These are phyloP conservation scores for Xenotilapia longispinis DNA, from an alignment of 2,113 vertebrate genomes.

Conservation along the genomic window DNA sequence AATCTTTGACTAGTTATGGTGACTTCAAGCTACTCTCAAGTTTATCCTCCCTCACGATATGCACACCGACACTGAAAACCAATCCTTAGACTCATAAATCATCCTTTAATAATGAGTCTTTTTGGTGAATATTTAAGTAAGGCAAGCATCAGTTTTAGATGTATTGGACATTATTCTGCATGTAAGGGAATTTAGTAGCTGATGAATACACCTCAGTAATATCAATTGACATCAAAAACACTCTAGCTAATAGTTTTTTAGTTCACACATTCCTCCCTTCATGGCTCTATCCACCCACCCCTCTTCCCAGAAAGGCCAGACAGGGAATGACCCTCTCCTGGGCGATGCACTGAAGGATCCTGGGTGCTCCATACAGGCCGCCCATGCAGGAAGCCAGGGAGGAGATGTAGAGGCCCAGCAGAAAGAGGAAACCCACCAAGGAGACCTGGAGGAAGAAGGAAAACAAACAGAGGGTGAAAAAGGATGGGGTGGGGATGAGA, in stretches of 20 bases:
- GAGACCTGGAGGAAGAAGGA: constrained; percentile 82
- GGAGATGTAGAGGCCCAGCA: constrained; percentile 93
- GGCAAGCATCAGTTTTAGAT: not conserved
- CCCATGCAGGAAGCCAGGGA: constrained; percentile 98
- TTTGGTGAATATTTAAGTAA: not conserved
- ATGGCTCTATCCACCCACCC: constrained; percentile 72
- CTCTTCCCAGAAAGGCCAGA: constrained; percentile 78
- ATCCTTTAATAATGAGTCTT: not conserved
- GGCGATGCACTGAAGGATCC: constrained; percentile 94
- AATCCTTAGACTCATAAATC: not conserved
- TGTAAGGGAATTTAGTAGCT: not conserved
- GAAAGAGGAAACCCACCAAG: constrained; percentile 95
- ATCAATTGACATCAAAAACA: not conserved
- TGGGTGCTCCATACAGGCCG: constrained; percentile 89
- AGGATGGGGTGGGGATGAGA: constrained; percentile 55
- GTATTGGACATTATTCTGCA: not conserved
- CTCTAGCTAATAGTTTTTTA: not conserved
- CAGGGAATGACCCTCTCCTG: constrained; percentile 90
- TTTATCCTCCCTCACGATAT: not conserved
- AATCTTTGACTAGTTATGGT: not conserved
- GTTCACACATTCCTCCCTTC: not conserved
- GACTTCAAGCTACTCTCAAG: not conserved
- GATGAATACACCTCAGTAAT: not conserved
- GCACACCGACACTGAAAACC: not conserved
- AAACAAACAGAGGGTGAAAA: constrained; percentile 69